Evolutionary conservation across 2,113 vertebrate genomes (phyloP).

Genomic region (Arvicanthis niloticus): DNA sequence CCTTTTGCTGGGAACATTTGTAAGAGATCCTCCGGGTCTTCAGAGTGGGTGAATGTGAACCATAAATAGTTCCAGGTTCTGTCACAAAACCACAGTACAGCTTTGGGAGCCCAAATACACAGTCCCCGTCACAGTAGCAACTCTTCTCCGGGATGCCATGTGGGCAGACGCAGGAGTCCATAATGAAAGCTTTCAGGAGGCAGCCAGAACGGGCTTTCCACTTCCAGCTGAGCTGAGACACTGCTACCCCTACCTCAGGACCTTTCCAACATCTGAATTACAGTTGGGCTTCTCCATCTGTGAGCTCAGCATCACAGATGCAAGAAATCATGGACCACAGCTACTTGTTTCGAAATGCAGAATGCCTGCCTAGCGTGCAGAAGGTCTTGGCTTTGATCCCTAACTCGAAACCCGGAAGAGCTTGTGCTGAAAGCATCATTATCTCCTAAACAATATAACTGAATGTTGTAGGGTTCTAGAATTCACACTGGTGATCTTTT

Average conservation of each 20-base stretch:
- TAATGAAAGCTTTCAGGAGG: background rate
- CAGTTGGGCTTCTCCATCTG: background rate
- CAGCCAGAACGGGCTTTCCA: background rate
- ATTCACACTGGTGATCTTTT: background rate
- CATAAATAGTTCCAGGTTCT: background rate
- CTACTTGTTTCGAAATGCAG: background rate
- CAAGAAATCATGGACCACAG: background rate
- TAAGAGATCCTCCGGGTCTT: background rate
- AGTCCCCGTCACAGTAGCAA: background rate
- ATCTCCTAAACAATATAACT: background rate
- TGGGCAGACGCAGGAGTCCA: background rate
- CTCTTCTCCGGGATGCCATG: background rate
- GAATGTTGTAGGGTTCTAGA: background rate
- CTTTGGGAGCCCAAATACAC: background rate
- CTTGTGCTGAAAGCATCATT: background rate
- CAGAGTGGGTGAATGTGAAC: background rate
- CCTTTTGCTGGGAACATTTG: background rate
- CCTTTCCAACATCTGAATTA: background rate
- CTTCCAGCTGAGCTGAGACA: background rate
- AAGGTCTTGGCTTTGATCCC: background rate
- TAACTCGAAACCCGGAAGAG: background rate
- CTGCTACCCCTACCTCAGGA: rapidly evolving
- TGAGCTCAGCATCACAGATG: background rate
- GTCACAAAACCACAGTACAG: background rate
- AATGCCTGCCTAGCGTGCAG: background rate